Conservation (phyloP, 2,888 invertebrate species). For the Limenitis camilla region DNA sequence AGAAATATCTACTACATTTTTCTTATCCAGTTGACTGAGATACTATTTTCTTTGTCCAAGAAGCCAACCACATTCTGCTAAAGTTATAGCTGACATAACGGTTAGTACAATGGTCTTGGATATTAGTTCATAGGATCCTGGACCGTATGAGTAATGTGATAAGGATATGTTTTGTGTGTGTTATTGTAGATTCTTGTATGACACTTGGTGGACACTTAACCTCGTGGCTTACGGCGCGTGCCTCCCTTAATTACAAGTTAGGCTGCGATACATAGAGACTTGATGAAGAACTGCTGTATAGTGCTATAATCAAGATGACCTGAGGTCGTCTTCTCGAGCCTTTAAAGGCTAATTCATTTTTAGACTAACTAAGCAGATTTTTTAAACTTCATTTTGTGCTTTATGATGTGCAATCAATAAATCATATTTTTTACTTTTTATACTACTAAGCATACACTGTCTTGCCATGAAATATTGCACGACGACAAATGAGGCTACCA, state of each 20-base stretch:
- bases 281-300: background rate
- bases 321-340: too few relatives aligned
- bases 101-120: conserved; percentile 14
- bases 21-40: background rate
- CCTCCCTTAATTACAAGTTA: conserved; percentile 23
- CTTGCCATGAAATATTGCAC: too few relatives aligned
- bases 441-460: too few relatives aligned
- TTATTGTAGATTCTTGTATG: conserved; percentile 14
- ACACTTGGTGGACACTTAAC: conserved; percentile 25
- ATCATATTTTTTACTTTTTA: too few relatives aligned
- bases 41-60: conserved; percentile 11
- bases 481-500: too few relatives aligned
- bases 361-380: too few relatives aligned
- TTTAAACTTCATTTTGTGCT: too few relatives aligned
- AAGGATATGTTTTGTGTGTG: conserved; percentile 10
- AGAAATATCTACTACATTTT: background rate
- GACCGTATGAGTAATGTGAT: background rate
- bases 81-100: conserved; percentile 22
- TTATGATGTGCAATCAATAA: too few relatives aligned
- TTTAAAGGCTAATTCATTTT: too few relatives aligned
- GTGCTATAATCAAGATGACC: background rate
- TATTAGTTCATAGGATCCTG: conserved; percentile 1
- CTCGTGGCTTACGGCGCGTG: conserved; percentile 24
- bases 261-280: conserved; percentile 16
- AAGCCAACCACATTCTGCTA: conserved; percentile 16